Evolutionary conservation across 2,888 invertebrate species (phyloP).

Genomic region (Lasioglossum pauxillum): DNA sequence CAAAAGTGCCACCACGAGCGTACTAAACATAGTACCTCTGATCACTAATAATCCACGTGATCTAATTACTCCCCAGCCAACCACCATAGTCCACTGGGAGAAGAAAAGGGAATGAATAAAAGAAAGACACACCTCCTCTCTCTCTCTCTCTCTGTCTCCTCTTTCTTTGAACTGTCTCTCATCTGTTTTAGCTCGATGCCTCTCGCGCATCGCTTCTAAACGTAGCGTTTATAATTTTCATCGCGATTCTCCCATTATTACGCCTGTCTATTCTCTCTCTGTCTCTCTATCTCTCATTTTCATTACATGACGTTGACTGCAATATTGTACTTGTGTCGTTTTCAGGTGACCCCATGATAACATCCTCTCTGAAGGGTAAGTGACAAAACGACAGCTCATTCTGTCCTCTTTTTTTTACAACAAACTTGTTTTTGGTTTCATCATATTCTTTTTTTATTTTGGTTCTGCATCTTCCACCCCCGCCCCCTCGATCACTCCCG

Average conservation of each 20-base stretch:
- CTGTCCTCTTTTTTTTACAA: constrained; percentile 31
- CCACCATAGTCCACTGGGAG: not conserved
- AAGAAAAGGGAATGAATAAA: not conserved
- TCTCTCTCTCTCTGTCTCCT: constrained; percentile 6
- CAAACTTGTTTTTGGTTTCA: constrained; percentile 21
- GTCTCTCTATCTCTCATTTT: constrained; percentile 49
- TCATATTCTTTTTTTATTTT: constrained; percentile 8
- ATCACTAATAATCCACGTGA: not conserved
- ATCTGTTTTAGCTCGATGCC: not conserved
- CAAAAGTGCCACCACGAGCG: not conserved
- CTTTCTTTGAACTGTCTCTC: constrained; percentile 22
- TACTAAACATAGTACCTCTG: not conserved
- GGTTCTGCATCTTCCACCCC: constrained; percentile 45
- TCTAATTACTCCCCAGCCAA: not conserved
- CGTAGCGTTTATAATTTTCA: constrained; percentile 22
- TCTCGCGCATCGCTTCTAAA: not conserved
- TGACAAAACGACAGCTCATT: constrained; percentile 75
- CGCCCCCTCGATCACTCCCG: not conserved
- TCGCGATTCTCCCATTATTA: constrained; percentile 4
- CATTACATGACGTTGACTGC: constrained; percentile 74
- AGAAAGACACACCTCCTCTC: not conserved
- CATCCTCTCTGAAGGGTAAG: constrained; percentile 84
- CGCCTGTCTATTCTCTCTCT: constrained; percentile 19
- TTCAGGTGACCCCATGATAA: constrained; percentile 85
- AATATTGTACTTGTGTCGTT: constrained; percentile 82